Percentiles rank a stretch among this genome's conserved stretches.
phyloP scores from a whole-genome alignment of 2,797 vertebrate species.

The Gadopsis bispinosus region DNA sequence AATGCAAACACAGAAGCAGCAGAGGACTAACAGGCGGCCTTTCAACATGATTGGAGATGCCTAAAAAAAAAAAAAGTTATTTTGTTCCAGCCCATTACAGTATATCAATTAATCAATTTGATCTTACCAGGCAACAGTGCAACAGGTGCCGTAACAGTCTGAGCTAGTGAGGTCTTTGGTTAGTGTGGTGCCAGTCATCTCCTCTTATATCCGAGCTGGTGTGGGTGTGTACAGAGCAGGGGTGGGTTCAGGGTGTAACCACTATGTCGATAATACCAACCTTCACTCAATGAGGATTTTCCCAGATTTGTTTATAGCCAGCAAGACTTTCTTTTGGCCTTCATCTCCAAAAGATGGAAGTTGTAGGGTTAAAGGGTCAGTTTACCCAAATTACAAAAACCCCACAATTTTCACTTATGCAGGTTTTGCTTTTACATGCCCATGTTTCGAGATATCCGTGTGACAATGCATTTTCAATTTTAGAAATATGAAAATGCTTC shows the following conservation, averaged over 20 bases:
- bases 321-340: not conserved
- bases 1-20: constrained; percentile 20
- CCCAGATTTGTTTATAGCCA: not conserved
- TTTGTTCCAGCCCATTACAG: not conserved
- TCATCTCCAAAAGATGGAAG: not conserved
- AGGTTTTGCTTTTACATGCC: too few relatives aligned
- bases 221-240: not conserved
- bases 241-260: not conserved
- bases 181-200: not conserved
- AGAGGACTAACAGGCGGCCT: constrained; percentile 1
- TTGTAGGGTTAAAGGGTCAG: not conserved
- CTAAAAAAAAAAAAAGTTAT: not conserved
- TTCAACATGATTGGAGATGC: constrained; percentile 20
- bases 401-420: too few relatives aligned
- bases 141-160: not conserved
- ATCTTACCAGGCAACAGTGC: not conserved
- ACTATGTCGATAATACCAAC: not conserved
- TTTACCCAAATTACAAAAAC: too few relatives aligned
- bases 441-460: too few relatives aligned
- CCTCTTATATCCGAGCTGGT: constrained; percentile 6
- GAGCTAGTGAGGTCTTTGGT: not conserved
- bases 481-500: too few relatives aligned
- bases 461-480: too few relatives aligned
- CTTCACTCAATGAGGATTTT: not conserved
- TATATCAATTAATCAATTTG: too few relatives aligned